Evolutionary conservation across 2,797 vertebrate genomes (phyloP).

Genomic region (Sebastolobus alascanus): DNA sequence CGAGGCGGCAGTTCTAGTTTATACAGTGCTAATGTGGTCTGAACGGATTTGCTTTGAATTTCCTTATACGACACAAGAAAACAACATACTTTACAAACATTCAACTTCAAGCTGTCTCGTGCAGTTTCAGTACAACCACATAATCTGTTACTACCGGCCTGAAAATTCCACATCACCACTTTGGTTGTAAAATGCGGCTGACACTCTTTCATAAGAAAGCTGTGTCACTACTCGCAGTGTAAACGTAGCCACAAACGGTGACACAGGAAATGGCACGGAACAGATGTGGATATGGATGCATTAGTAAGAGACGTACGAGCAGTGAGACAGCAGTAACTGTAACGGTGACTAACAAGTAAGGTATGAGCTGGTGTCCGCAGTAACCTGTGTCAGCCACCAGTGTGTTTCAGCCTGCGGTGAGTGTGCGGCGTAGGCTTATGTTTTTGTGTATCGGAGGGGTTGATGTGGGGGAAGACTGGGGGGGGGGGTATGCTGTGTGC

Average conservation of each 20-base stretch:
- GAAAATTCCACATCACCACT: no score
- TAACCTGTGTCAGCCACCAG: conserved; percentile 32
- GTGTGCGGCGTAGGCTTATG: conserved; percentile 32
- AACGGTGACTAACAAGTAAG: conserved; percentile 14
- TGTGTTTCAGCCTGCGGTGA: conserved; percentile 31
- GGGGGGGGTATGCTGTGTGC: conserved; percentile 57
- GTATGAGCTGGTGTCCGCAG: conserved; percentile 41
- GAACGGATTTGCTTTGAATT: no score
- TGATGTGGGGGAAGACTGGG: conserved; percentile 45
- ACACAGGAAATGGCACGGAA: background rate
- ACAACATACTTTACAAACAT: no score
- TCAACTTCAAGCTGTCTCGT: no score
- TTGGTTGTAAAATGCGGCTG: no score
- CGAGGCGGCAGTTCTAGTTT: no score
- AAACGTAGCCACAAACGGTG: background rate
- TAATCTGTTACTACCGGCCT: no score
- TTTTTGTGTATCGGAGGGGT: conserved; percentile 34
- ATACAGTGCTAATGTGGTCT: no score
- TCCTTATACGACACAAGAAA: no score
- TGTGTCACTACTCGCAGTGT: background rate
- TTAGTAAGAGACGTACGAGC: conserved; percentile 7
- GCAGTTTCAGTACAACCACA: background rate
- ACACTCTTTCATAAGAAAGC: background rate
- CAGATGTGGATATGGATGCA: conserved; percentile 1
- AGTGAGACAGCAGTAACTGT: conserved; percentile 3